These are phyloP conservation scores for Apantesis nais DNA, from an alignment of 2,888 invertebrate genomes.

Conservation along the genomic window DNA sequence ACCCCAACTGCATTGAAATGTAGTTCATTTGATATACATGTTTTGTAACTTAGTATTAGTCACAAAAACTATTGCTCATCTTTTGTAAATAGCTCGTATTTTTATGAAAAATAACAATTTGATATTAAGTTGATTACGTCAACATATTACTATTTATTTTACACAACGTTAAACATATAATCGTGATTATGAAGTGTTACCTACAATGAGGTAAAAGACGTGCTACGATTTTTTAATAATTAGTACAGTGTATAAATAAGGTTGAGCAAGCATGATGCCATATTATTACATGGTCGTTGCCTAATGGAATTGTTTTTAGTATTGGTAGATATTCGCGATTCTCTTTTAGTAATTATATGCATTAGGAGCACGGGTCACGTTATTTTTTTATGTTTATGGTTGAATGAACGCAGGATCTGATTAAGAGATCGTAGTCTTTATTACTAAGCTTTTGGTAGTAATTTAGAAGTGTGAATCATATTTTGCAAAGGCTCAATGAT, in stretches of 20 bases:
- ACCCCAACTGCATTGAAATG: not conserved
- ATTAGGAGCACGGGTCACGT: not conserved
- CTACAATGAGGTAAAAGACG: too few species aligned
- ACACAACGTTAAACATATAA: not conserved
- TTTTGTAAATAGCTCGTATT: not conserved
- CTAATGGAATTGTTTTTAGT: not conserved
- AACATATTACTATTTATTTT: not conserved
- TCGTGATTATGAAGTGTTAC: not conserved
- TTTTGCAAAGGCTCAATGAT: too few species aligned
- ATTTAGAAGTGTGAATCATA: too few species aligned
- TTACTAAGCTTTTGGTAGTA: too few species aligned
- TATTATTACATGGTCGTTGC: not conserved
- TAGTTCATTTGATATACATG: not conserved
- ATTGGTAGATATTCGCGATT: slow-evolving; percentile 1
- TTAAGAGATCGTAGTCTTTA: not conserved
- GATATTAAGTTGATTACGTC: not conserved
- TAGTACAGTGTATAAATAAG: not conserved
- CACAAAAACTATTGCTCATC: not conserved
- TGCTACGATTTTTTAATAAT: too few species aligned
- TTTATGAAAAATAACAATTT: too few species aligned
- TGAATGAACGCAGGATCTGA: too few species aligned
- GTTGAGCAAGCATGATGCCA: not conserved
- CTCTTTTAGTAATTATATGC: not conserved
- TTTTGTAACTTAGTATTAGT: not conserved
- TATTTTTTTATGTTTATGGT: too few species aligned